Percentiles rank a stretch among this genome's conserved stretches.
These are phyloP conservation scores for Stictonetta naevosa DNA, from an alignment of 2,113 vertebrate species.

Conservation along the genomic window DNA sequence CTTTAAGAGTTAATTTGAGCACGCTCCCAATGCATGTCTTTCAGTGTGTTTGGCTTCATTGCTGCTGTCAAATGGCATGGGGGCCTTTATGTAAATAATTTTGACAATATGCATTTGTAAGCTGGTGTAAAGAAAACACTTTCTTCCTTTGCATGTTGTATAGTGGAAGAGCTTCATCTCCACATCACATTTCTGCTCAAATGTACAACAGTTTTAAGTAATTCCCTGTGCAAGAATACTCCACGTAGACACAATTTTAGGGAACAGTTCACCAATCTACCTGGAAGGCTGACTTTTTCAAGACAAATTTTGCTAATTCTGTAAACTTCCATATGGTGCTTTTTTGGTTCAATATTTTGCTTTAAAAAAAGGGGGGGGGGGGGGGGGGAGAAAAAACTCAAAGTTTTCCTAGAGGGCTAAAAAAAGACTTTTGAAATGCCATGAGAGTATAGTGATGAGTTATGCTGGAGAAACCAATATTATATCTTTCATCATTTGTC, in stretches of 20 bases:
- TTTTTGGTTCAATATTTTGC: neutral
- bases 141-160: neutral
- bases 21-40: neutral
- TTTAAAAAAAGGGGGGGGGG: neutral
- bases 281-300: neutral
- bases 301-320: neutral
- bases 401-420: conserved; percentile 20
- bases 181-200: neutral
- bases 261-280: neutral
- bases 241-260: neutral
- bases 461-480: conserved; percentile 52
- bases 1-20: conserved; percentile 3
- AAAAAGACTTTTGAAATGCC: conserved; percentile 11
- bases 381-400: too few species aligned
- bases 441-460: conserved; percentile 7
- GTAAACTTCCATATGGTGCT: neutral
- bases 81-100: conserved; percentile 1
- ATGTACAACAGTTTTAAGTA: neutral
- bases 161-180: neutral
- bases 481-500: conserved; percentile 65
- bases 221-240: neutral
- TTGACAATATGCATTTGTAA: conserved; percentile 12
- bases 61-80: neutral
- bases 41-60: neutral
- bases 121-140: conserved; percentile 19